Percentiles rank a stretch among this genome's conserved stretches.
These are phyloP conservation scores for Siphonodentalium dalli DNA, from an alignment of 2,888 invertebrate species.

Conservation along the genomic window DNA sequence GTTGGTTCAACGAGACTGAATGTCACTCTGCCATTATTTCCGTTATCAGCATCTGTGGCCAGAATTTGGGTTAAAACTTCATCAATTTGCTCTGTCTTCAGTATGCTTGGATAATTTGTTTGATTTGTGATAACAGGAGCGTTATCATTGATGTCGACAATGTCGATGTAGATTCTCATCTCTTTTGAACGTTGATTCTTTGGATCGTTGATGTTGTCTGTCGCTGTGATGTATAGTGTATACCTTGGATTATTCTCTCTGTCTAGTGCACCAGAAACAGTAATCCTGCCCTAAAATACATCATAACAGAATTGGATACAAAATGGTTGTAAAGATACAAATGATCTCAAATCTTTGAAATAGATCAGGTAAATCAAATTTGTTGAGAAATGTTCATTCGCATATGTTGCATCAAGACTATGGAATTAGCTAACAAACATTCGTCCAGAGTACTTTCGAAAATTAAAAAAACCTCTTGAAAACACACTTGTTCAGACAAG, in stretches of 20 bases:
- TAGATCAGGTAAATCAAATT: no score
- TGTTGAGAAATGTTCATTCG: no score
- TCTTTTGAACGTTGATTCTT: conserved; percentile 67
- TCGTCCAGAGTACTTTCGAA: no score
- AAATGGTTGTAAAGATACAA: not conserved
- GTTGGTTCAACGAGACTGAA: conserved; percentile 37
- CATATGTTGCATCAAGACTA: no score
- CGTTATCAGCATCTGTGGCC: conserved; percentile 45
- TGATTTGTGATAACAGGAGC: conserved; percentile 75
- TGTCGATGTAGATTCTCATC: conserved; percentile 69
- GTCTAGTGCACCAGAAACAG: conserved; percentile 71
- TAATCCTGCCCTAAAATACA: conserved; percentile 48
- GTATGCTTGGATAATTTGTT: no score
- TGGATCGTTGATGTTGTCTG: conserved; percentile 73
- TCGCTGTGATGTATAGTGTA: conserved; percentile 76
- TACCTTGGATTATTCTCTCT: conserved; percentile 77
- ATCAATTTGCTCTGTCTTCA: conserved; percentile 34
- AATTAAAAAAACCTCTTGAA: no score
- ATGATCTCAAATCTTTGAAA: not conserved
- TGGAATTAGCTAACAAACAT: no score
- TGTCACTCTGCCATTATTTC: conserved; percentile 38
- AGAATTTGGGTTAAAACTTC: conserved; percentile 37
- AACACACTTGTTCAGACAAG: no score
- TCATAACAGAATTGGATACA: not conserved
- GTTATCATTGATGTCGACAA: conserved; percentile 90